Evolutionary conservation across 2,113 vertebrate genomes (phyloP).

Genomic region (Nesoenas mayeri): DNA sequence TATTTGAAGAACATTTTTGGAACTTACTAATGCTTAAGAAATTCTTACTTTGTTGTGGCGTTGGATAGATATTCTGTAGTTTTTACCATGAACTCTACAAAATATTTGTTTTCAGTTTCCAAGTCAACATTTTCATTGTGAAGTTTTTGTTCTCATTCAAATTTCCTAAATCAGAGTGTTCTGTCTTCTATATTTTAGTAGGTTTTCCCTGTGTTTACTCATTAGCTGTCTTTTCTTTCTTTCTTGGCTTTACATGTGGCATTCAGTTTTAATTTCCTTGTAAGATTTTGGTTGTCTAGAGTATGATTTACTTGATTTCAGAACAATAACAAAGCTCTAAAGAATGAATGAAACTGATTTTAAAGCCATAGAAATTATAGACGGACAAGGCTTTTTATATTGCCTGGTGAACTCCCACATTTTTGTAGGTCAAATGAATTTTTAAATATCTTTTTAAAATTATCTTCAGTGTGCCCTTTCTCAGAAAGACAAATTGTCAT

Average conservation of each 20-base stretch:
- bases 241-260: not conserved
- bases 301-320: not conserved
- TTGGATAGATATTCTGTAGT: not conserved
- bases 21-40: not conserved
- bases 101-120: not conserved
- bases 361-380: not conserved
- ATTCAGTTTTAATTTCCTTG: not conserved
- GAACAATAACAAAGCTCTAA: not conserved
- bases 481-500: not conserved
- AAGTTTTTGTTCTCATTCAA: not conserved
- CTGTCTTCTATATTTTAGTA: not conserved
- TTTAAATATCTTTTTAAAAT: not conserved
- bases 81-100: not conserved
- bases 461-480: accelerated
- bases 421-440: not conserved
- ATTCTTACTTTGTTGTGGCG: not conserved
- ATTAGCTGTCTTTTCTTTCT: not conserved
- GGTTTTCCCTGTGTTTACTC: not conserved
- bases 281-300: not conserved
- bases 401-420: accelerated
- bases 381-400: not conserved
- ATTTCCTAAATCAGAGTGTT: not conserved
- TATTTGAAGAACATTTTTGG: not conserved
- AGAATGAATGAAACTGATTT: not conserved
- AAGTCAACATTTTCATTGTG: not conserved